Percentiles rank a stretch among this genome's conserved stretches.
phyloP scores from a whole-genome alignment of 2,797 vertebrate genomes.

The Galago senegalensis region DNA sequence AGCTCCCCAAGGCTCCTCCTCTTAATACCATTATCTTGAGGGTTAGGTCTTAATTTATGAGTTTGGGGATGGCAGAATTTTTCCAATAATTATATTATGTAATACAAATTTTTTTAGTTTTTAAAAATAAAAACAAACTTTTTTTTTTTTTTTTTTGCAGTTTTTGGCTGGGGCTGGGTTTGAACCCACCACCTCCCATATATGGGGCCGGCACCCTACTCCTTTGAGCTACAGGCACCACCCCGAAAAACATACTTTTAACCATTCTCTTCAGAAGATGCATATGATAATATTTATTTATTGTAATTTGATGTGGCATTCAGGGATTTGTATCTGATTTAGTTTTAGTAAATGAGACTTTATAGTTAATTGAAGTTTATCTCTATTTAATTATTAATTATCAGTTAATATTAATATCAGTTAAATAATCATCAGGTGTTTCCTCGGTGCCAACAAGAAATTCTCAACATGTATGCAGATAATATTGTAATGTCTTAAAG shows the following conservation, averaged over 20 bases:
- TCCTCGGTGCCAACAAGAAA: neutral
- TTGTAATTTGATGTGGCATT: slow-evolving; percentile 82
- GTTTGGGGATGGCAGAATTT: neutral
- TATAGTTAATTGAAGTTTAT: slow-evolving; percentile 83
- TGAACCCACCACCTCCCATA: too few relatives aligned
- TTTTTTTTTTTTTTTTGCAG: too few relatives aligned
- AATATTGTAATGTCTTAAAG: neutral
- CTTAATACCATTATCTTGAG: neutral
- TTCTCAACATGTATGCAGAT: slow-evolving; percentile 1
- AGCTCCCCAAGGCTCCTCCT: neutral
- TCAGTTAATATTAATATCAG: neutral
- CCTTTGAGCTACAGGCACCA: too few relatives aligned
- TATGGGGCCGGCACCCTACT: too few relatives aligned
- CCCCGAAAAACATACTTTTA: slow-evolving; percentile 80
- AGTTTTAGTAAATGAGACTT: slow-evolving; percentile 83
- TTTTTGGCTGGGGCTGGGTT: too few relatives aligned
- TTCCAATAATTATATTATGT: slow-evolving; percentile 64
- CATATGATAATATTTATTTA: slow-evolving; percentile 82
- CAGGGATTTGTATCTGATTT: slow-evolving; percentile 85
- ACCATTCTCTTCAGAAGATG: slow-evolving; percentile 83
- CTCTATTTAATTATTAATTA: slow-evolving; percentile 80
- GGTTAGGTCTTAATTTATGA: neutral
- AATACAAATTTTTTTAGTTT: slow-evolving; percentile 67
- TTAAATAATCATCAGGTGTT: neutral
- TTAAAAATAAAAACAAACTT: slow-evolving; percentile 82